Base-by-base conservation (phyloP, 2,113 vertebrate species). In the Oncorhynchus masou region DNA sequence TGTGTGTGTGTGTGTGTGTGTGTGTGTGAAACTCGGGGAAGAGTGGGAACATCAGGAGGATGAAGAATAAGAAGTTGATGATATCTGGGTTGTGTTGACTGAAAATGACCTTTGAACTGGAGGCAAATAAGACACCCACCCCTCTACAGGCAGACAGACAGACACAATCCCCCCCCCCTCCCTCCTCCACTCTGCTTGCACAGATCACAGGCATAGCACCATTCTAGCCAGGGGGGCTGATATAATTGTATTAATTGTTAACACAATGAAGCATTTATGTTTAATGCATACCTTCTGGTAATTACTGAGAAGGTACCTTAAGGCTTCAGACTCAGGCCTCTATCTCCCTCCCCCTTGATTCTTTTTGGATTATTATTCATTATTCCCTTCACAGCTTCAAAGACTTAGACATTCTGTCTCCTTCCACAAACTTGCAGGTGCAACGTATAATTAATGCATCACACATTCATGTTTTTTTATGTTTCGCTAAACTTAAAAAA, bases 221-320 rank as follows among this genome's bases (percentile, higher is more conserved):
- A 39, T 39, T 39, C 34, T 39, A 39, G 34, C 34, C 7, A 39
- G 34, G 34, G 34, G 34, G 34, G 34, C 34, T 81, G 57, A 88
- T 83, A 89, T 91, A 90, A 92, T 89, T 86, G 88, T 90, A 91
- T 91, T 94, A 92, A 92, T 93, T 92, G 92, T 91, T 92, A 94
- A 90, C 92, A 92, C 91, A 91, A 91, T 88, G 82, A 88, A 81
- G 79, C 90, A 90, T 92, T 93, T 90, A 91, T 91, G 89, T 92
- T 92, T 93, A 92, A 93, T 91, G 86, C 77, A 85, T 90, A 88
- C 90, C 89, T 91, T 81, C 87, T 92, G 88, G 91, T 91, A 89
- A 91, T 92, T 90, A 91, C 75, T 57, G 62, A 81, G 84, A 79
- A 80, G 83, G 80, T 74, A 87, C 84, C 86, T 85, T 76, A 72